Evolutionary conservation across 53 echinoderm and acorn worm genomes (phyloP).

Genomic region (Glandiceps talaboti): DNA sequence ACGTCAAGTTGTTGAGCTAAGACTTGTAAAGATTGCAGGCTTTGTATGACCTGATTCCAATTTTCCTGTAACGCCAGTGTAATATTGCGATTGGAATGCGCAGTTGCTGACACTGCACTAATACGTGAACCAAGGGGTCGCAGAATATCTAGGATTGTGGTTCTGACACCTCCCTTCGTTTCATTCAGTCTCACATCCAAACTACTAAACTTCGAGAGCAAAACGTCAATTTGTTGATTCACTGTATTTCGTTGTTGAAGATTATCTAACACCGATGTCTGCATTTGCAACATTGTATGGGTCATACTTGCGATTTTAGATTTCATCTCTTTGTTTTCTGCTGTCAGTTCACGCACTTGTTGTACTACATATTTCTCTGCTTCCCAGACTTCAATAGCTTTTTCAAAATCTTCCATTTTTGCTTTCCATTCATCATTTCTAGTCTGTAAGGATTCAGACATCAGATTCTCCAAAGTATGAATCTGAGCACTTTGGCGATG

Average conservation of each 20-base stretch:
- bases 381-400: not conserved
- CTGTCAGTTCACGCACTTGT: not conserved
- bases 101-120: not conserved
- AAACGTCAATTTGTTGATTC: not conserved
- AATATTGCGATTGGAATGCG: not conserved
- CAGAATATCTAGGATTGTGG: not conserved
- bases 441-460: not conserved
- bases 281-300: not conserved
- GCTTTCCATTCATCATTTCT: not conserved
- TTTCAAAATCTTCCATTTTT: not conserved
- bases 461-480: not conserved
- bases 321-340: not conserved
- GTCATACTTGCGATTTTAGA: not conserved
- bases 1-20: not conserved
- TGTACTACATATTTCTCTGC: not conserved
- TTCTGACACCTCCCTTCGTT: not conserved
- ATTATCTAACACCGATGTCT: not conserved
- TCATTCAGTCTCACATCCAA: not conserved
- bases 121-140: not conserved
- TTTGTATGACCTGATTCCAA: no score
- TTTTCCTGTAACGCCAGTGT: not conserved
- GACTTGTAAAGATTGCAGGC: not conserved
- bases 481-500: not conserved
- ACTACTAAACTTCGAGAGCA: not conserved
- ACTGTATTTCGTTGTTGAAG: not conserved